phyloP scores from a whole-genome alignment of 2,113 vertebrate genomes.

The Cathartes aura region DNA sequence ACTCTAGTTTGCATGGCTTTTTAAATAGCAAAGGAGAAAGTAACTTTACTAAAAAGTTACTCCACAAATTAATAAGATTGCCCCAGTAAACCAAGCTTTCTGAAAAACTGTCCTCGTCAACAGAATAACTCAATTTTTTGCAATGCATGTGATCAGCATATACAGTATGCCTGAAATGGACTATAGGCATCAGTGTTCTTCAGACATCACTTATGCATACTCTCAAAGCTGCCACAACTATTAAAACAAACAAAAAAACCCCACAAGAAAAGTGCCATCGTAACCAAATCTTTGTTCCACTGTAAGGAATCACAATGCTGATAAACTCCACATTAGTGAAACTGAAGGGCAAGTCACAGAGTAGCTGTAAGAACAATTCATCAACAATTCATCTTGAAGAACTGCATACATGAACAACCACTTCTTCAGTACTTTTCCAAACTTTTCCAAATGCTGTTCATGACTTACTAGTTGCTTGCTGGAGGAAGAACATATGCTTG shows the following conservation, averaged over 20 bases:
- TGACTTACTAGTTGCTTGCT: not conserved
- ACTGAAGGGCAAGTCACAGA: not conserved
- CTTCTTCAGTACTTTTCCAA: not conserved
- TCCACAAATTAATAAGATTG: not conserved
- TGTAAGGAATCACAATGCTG: not conserved
- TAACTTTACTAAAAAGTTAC: not conserved
- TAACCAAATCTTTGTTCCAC: not conserved
- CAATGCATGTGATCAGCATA: not conserved
- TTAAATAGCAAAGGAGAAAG: not conserved
- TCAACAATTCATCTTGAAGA: not conserved
- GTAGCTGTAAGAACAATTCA: not conserved
- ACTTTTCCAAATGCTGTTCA: not conserved
- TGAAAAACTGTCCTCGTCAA: not conserved
- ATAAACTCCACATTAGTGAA: not conserved
- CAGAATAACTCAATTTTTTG: not conserved
- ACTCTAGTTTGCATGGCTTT: not conserved
- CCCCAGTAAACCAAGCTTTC: not conserved
- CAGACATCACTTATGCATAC: not conserved
- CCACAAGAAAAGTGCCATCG: not conserved
- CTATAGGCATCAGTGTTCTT: not conserved
- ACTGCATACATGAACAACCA: not conserved
- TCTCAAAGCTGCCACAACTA: not conserved
- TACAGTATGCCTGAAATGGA: not conserved
- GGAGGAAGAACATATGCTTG: not conserved
- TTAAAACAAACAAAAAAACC: not conserved